Evolutionary conservation across 1,140 invertebrate species (phyloP), one percentile per base, ranked within the genome.

Genomic region (Caenorhabditis briggsae): DNA sequence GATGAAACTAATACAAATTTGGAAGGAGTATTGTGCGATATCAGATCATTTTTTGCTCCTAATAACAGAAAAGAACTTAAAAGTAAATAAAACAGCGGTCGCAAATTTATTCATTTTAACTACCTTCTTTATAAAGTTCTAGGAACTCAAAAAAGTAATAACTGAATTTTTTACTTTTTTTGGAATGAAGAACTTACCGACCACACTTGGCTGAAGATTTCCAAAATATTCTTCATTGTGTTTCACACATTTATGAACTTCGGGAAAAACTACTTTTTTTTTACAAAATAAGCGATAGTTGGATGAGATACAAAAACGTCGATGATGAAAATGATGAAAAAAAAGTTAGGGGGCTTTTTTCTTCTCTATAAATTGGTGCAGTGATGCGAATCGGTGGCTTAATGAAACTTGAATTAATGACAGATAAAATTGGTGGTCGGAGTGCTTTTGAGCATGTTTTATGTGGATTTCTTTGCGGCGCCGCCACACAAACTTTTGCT

Each of bases 361-460:
- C 70, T 78, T 53, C 33, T 70, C 41, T 43, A 70, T 78, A 78
- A 78, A 78, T 48, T 78, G 43, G 70, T 78, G 70, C 70, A 78
- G 70, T 78, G 70, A 78, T 78, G 70, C 70, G 46, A 78, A 78
- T 78, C 70, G 70, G 43, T 78, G 70, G 70, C 43, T 78, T 50
- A 78, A 78, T 78, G 70, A 78, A 78, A 78, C 70, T 78, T 78
- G 70, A 78, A 78, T 78, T 78, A 78, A 78, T 78, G 70, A 78
- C 70, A 78, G 70, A 78, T 78, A 78, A 78, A 70, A 78, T 78
- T 50, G 70, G 70, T 78, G 70, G 70, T 78, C 70, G 46, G 70
- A 78, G 70, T 78, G 70, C 70, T 78, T 78, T 78, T 50, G 46
- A 53, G 46, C 70, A 78, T 53, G 70, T 78, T 78, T 78, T 78